Conservation (phyloP, 92 coral and sea anemone genomes). For the Porites cylindrica region DNA sequence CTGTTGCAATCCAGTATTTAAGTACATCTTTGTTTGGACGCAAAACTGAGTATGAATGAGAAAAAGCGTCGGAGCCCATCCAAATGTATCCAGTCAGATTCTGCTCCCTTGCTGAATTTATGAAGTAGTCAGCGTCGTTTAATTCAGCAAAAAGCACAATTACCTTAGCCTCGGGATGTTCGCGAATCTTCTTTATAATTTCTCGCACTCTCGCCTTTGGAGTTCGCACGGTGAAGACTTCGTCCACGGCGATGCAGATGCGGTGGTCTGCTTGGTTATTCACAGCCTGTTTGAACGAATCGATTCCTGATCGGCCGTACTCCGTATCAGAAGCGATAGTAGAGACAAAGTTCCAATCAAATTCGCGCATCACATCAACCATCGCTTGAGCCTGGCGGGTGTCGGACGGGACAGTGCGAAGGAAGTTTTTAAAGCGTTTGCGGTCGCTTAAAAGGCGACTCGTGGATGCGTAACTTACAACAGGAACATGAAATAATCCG, state of each 20-base stretch:
- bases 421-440: slow-evolving; percentile 74
- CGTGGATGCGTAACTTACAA: slow-evolving; percentile 90
- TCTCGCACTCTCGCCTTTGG: slow-evolving; percentile 40
- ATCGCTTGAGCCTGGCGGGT: slow-evolving; percentile 77
- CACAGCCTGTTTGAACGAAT: slow-evolving; percentile 68
- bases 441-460: slow-evolving; percentile 87
- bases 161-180: slow-evolving; percentile 69
- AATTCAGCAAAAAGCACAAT: slow-evolving; percentile 79
- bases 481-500: slow-evolving; percentile 86
- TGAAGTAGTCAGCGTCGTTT: slow-evolving; percentile 76
- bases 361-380: slow-evolving; percentile 61
- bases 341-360: slow-evolving; percentile 75
- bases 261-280: slow-evolving; percentile 33
- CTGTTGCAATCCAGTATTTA: slow-evolving; percentile 60
- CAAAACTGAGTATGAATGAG: slow-evolving; percentile 63
- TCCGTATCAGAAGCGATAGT: slow-evolving; percentile 84
- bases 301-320: slow-evolving; percentile 84
- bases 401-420: slow-evolving; percentile 90
- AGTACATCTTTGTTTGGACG: slow-evolving; percentile 59
- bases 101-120: slow-evolving; percentile 62
- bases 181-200: slow-evolving; percentile 51
- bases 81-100: slow-evolving; percentile 78
- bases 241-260: slow-evolving; percentile 74
- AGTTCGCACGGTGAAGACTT: slow-evolving; percentile 71
- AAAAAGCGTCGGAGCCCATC: slow-evolving; percentile 84